These are phyloP conservation scores for Varanus salvator DNA, from an alignment of 2,113 vertebrate species.

Conservation along the genomic window DNA sequence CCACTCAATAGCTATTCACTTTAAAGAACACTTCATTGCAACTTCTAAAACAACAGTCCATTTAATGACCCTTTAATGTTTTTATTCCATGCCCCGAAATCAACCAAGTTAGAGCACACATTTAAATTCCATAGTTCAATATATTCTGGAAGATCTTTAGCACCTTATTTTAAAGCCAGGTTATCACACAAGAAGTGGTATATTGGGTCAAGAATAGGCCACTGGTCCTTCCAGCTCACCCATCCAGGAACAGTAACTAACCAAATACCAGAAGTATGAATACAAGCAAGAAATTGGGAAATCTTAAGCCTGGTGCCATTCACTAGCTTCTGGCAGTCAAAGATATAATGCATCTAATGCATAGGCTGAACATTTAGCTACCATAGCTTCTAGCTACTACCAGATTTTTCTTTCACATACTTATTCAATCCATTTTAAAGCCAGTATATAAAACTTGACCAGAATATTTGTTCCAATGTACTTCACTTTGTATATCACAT, in stretches of 20 bases:
- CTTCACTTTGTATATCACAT: neutral
- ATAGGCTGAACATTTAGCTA: neutral
- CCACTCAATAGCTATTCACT: neutral
- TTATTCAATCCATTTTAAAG: neutral
- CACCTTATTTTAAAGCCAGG: neutral
- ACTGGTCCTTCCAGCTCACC: neutral
- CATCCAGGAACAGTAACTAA: neutral
- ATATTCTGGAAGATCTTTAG: neutral
- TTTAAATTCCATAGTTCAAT: neutral
- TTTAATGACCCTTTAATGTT: constrained; percentile 33
- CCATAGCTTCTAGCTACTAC: neutral
- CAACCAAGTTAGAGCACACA: constrained; percentile 5
- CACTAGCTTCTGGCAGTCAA: neutral
- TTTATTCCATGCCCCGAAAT: constrained; percentile 25
- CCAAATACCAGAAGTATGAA: neutral
- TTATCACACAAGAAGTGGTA: neutral
- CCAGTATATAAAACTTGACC: neutral
- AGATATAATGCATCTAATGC: neutral
- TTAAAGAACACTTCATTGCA: neutral
- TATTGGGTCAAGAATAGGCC: neutral
- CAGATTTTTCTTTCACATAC: neutral
- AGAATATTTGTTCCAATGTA: neutral
- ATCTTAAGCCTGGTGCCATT: neutral
- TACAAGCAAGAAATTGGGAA: neutral
- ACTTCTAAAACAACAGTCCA: constrained; percentile 42